Evolutionary conservation across 2,888 invertebrate species (phyloP).

Genomic region (Phaonia tiefii): DNA sequence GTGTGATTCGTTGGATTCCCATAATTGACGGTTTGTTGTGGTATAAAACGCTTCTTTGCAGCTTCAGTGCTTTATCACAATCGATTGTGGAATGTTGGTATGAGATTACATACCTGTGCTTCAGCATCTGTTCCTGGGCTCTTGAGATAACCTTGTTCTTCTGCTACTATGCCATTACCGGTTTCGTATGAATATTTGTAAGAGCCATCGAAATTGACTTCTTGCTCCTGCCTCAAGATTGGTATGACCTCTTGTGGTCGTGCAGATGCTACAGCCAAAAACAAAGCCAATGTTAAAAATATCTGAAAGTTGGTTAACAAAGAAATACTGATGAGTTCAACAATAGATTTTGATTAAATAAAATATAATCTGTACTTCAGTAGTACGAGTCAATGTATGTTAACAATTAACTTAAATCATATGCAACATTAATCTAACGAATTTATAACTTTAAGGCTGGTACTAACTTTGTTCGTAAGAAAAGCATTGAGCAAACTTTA

Average conservation of each 20-base stretch:
- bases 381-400: too few species aligned
- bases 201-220: conserved; percentile 86
- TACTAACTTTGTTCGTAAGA: too few species aligned
- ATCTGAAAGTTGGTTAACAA: conserved; percentile 48
- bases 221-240: conserved; percentile 85
- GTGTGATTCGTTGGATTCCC: neutral
- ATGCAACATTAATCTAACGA: too few species aligned
- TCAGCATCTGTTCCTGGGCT: conserved; percentile 82
- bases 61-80: neutral
- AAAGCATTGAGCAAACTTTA: too few species aligned
- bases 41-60: neutral
- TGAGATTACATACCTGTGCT: conserved; percentile 79
- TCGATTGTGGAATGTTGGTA: neutral
- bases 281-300: conserved; percentile 55
- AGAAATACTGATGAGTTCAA: neutral
- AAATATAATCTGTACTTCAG: too few species aligned
- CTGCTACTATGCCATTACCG: conserved; percentile 83
- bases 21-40: neutral
- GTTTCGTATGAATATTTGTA: conserved; percentile 82
- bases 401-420: too few species aligned
- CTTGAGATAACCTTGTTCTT: conserved; percentile 83
- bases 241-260: conserved; percentile 83
- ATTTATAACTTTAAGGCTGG: too few species aligned
- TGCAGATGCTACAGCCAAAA: conserved; percentile 66
- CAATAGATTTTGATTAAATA: too few species aligned